Conservation (phyloP, 2,888 invertebrate genomes). For the Drosophila cognata region DNA sequence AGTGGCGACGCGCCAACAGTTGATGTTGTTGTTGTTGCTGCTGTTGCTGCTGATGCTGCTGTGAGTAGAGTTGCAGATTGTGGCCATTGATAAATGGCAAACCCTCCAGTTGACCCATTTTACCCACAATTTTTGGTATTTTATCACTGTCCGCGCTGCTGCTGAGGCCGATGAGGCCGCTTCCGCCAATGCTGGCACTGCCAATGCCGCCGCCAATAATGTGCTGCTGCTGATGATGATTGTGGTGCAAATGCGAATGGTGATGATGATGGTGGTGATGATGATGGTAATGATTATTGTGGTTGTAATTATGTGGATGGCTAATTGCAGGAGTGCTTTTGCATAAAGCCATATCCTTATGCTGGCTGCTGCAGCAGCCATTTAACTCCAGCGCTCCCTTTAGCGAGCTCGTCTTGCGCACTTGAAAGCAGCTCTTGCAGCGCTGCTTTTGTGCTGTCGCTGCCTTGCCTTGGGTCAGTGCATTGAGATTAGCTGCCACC, state of each 20-base stretch:
- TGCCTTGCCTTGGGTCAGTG: conserved; percentile 56
- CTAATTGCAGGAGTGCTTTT: conserved; percentile 80
- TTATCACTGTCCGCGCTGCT: conserved; percentile 82
- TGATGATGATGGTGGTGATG: conserved; percentile 47
- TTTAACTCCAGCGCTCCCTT: conserved; percentile 76
- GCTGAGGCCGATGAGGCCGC: conserved; percentile 59
- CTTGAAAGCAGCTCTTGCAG: conserved; percentile 79
- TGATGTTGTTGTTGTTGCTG: conserved; percentile 53
- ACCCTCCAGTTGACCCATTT: conserved; percentile 82
- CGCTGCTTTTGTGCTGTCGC: conserved; percentile 42
- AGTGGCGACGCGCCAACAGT: conserved; percentile 79
- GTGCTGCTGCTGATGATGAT: conserved; percentile 45
- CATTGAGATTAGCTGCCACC: conserved; percentile 76
- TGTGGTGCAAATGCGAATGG: conserved; percentile 45
- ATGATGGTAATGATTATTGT: conserved; percentile 45
- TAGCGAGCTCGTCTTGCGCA: conserved; percentile 82
- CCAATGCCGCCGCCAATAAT: conserved; percentile 66
- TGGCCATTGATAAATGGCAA: conserved; percentile 71
- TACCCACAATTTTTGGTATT: conserved; percentile 85
- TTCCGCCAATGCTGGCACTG: conserved; percentile 68
- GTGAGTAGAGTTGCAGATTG: conserved; percentile 44
- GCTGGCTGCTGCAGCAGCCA: conserved; percentile 35
- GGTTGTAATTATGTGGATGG: conserved; percentile 44
- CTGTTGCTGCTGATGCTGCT: conserved; percentile 36
- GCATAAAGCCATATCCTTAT: conserved; percentile 68